A percentile compares a stretch with the other conserved stretches of the same genome.
phyloP scores from a whole-genome alignment of 2,113 vertebrate genomes.

The Indicator maculatus region DNA sequence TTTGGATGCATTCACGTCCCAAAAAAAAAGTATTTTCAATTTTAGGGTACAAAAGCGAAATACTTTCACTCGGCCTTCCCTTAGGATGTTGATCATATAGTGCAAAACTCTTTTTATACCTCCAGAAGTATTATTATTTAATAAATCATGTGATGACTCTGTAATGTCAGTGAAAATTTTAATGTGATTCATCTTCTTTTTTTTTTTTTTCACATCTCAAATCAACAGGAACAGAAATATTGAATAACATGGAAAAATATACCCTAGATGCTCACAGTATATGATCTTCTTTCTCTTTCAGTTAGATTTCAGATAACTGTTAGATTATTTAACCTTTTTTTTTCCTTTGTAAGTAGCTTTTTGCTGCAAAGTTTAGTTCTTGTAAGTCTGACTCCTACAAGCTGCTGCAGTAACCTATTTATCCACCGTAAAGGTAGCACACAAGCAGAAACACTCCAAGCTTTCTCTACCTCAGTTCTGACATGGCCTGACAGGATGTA shows the following conservation, averaged over 20 bases:
- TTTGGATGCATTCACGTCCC: not conserved
- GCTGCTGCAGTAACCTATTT: not conserved
- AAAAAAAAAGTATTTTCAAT: not conserved
- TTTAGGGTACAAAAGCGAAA: not conserved
- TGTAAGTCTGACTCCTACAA: not conserved
- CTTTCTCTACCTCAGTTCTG: not conserved
- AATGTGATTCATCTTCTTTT: not conserved
- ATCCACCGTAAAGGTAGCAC: not conserved
- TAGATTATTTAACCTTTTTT: not conserved
- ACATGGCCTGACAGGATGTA: not conserved
- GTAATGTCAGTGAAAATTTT: not conserved
- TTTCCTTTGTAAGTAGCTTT: not conserved
- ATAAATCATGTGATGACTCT: not conserved
- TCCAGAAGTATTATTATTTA: not conserved
- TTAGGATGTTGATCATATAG: not conserved
- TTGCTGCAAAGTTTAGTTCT: not conserved
- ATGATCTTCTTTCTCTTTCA: not conserved
- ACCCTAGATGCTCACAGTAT: not conserved
- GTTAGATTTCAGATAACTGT: not conserved
- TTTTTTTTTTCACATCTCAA: not conserved
- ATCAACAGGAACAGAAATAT: not conserved
- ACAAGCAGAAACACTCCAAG: not conserved
- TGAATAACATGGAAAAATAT: not conserved
- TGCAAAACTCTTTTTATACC: not conserved
- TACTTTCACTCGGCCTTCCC: not conserved